Percentiles rank a stretch among this genome's conserved stretches.
phyloP scores from a whole-genome alignment of 2,888 invertebrate species.

The Cheilosia grossa region DNA sequence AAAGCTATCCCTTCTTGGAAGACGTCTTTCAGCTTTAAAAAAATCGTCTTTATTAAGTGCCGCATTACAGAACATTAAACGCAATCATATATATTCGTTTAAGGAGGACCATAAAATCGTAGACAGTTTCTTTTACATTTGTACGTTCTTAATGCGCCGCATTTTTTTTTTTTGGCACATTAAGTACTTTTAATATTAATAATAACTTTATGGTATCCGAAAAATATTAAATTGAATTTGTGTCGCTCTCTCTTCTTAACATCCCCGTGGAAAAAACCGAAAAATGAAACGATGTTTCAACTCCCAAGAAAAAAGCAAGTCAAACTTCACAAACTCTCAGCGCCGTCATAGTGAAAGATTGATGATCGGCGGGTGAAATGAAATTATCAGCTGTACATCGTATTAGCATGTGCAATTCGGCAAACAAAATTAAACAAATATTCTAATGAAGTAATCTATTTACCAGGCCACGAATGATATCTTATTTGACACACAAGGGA shows the following conservation, averaged over 20 bases:
- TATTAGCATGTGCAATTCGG: not conserved
- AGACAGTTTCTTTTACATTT: too few relatives aligned
- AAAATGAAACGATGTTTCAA: not conserved
- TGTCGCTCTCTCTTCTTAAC: not conserved
- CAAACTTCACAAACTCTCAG: slow-evolving; percentile 2
- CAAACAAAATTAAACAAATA: not conserved
- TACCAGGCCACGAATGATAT: not conserved
- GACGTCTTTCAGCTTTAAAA: too few relatives aligned
- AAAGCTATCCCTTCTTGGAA: not conserved
- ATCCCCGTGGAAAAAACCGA: not conserved
- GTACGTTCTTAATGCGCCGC: not conserved
- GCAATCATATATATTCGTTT: too few relatives aligned
- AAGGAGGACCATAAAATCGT: too few relatives aligned
- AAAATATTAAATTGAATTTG: slow-evolving; percentile 2
- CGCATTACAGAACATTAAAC: too few relatives aligned
- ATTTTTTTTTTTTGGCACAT: not conserved
- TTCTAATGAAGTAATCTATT: slow-evolving; percentile 32
- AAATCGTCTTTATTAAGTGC: too few relatives aligned
- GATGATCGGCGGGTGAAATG: not conserved
- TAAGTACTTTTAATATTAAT: not conserved
- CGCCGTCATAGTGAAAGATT: not conserved
- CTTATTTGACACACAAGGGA: slow-evolving; percentile 3
- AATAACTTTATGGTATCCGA: not conserved
- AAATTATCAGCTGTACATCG: not conserved
- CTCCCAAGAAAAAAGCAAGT: not conserved